Evolutionary conservation across 2,113 vertebrate species (phyloP).

Genomic region (Coturnix japonica): DNA sequence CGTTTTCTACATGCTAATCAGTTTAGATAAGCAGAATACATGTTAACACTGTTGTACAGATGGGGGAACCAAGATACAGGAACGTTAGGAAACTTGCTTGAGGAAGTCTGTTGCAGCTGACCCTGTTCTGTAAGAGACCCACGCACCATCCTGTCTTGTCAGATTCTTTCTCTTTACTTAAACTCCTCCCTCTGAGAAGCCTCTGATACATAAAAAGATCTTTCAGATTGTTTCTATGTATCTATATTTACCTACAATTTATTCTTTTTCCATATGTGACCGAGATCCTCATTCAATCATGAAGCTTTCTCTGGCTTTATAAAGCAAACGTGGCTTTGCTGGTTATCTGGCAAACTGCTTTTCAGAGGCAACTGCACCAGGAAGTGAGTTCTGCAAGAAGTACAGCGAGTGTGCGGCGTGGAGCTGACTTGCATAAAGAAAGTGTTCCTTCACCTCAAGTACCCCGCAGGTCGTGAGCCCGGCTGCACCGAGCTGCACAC

Average conservation of each 20-base stretch:
- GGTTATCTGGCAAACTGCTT: slow-evolving; percentile 52
- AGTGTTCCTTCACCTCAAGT: slow-evolving; percentile 48
- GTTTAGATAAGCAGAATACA: slow-evolving; percentile 48
- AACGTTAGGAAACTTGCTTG: slow-evolving; percentile 58
- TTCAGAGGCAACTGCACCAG: slow-evolving; percentile 45
- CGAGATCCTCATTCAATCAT: slow-evolving; percentile 39
- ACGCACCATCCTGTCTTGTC: slow-evolving; percentile 68
- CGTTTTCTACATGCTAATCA: slow-evolving; percentile 42
- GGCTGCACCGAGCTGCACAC: neutral
- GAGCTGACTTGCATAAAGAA: slow-evolving; percentile 71
- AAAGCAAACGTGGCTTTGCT: slow-evolving; percentile 46
- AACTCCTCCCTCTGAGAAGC: slow-evolving; percentile 21
- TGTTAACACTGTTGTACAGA: slow-evolving; percentile 59
- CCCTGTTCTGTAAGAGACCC: slow-evolving; percentile 56
- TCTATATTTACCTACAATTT: slow-evolving; percentile 62
- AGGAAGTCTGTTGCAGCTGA: slow-evolving; percentile 68
- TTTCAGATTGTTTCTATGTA: slow-evolving; percentile 18
- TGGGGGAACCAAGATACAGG: slow-evolving; percentile 17
- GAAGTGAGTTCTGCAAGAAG: slow-evolving; percentile 67
- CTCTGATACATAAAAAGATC: slow-evolving; percentile 25
- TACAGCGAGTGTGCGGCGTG: slow-evolving; percentile 16
- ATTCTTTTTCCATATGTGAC: slow-evolving; percentile 53
- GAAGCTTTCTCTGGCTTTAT: slow-evolving; percentile 61
- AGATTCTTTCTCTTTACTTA: slow-evolving; percentile 30
- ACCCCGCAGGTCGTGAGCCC: slow-evolving; percentile 44